Base-by-base conservation (phyloP, 2,113 vertebrate species). In the Collichthys lucidus region DNA sequence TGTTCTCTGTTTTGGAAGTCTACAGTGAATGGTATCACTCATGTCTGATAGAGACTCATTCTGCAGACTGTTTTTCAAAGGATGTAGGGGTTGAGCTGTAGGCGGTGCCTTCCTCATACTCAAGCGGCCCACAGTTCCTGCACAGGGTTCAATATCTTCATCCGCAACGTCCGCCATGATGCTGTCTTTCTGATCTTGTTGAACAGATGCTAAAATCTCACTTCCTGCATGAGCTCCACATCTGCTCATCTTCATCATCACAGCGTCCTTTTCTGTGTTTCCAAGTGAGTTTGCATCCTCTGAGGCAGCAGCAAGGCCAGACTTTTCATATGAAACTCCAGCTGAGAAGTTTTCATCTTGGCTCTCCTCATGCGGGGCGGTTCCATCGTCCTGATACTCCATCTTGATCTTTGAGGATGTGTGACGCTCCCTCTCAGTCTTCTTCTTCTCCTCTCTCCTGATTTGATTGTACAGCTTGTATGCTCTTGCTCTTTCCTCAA, bases 1-100 rank as follows among this genome's bases (percentile, higher is more conserved):
- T 55, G 63, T 40, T 35, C 29, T 80, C 74, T 75, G 75, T 24
- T 80, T 79, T 72, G 86, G 71, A 80, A 49, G n/a, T 83, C 66
- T 75, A 29, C 35, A 22, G 52, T 86, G 69, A 86, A 89, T 82
- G 74, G 61, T 61, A 70, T 84, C 85, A 26, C 85, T 86, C 74
- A 78, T 19, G 53, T 77, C 81, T 56, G 60, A 89, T 77, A 90
- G 70, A 85, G 86, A 70, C 85, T 82, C 86, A 70, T 85, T 89
- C 81, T 88, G 70, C 64, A 57, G 79, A 19, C 15, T 90, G 89
- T 91, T 91, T 91, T 92, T 88, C 84, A 86, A 87, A 91, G 90
- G 90, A 91, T 89, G 88, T 77, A 79, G 84, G 46, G 12, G 29
- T 76, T 85, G 66, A 81, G 84, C 74, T 55, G 65, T 44, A 82